Evolutionary conservation across 2,113 vertebrate genomes (phyloP).

Genomic region (Brachionichthys hirsutus): DNA sequence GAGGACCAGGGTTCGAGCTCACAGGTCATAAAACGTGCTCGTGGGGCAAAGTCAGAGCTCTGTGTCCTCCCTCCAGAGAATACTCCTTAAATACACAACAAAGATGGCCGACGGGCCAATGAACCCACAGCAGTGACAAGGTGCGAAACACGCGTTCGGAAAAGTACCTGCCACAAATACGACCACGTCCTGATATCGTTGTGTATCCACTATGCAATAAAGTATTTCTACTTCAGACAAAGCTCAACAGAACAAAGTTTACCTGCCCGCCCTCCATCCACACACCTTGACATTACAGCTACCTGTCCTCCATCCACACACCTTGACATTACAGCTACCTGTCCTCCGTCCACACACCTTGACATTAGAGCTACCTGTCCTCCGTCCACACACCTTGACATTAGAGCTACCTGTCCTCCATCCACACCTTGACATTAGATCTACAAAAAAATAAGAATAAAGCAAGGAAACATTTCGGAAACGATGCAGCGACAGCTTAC

Average conservation of each 20-base stretch:
- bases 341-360: neutral
- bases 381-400: neutral
- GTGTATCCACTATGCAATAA: too few species aligned
- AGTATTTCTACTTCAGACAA: too few species aligned
- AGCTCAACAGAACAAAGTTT: neutral
- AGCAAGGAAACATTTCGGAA: neutral
- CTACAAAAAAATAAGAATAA: neutral
- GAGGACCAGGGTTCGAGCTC: slow-evolving; percentile 27
- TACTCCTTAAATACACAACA: neutral
- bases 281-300: neutral
- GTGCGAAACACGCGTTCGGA: too few species aligned
- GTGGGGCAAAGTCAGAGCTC: slow-evolving; percentile 12
- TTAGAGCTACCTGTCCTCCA: too few species aligned
- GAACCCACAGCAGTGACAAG: too few species aligned
- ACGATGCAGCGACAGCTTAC: slow-evolving; percentile 48
- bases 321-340: neutral
- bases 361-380: too few species aligned
- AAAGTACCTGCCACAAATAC: too few species aligned
- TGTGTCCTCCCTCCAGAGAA: slow-evolving; percentile 33
- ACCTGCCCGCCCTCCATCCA: too few species aligned
- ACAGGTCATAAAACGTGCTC: slow-evolving; percentile 39
- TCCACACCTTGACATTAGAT: slow-evolving; percentile 18
- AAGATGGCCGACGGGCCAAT: too few species aligned
- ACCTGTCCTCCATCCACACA: neutral
- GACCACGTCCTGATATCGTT: too few species aligned